Evolutionary conservation across 2,113 vertebrate genomes (phyloP).

Genomic region (Glaucomys volans): DNA sequence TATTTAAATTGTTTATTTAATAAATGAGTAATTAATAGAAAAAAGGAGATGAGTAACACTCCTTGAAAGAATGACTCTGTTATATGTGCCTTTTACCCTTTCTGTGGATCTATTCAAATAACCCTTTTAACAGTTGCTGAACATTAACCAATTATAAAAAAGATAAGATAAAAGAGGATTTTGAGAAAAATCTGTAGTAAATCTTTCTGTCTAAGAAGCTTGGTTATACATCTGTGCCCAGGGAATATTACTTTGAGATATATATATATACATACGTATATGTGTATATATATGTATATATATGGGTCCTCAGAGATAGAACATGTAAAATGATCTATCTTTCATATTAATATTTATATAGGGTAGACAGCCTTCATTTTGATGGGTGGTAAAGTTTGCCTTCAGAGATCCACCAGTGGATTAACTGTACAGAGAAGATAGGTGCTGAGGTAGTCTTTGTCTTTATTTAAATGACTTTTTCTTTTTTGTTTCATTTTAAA

Average conservation of each 20-base stretch:
- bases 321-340: constrained; percentile 29
- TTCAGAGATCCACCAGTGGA: background rate
- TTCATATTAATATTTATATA: background rate
- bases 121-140: constrained; percentile 34
- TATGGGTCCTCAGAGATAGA: background rate
- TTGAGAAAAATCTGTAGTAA: constrained; percentile 31
- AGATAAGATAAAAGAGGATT: constrained; percentile 20
- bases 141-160: constrained; percentile 52
- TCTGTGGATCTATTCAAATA: background rate
- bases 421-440: background rate
- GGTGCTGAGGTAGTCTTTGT: background rate
- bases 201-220: constrained; percentile 43
- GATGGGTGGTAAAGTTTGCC: background rate
- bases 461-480: constrained; percentile 16
- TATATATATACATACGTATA: too few species aligned
- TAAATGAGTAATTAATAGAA: constrained; percentile 10
- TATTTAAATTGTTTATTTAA: constrained; percentile 1
- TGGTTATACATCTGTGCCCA: background rate
- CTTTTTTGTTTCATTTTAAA: constrained; percentile 19
- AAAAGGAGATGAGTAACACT: background rate
- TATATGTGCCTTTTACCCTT: background rate
- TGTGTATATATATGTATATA: background rate
- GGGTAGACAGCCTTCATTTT: background rate
- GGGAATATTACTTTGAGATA: background rate
- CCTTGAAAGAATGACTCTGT: background rate